phyloP scores from a whole-genome alignment of 1,140 invertebrate species.

The Diprion similis region DNA sequence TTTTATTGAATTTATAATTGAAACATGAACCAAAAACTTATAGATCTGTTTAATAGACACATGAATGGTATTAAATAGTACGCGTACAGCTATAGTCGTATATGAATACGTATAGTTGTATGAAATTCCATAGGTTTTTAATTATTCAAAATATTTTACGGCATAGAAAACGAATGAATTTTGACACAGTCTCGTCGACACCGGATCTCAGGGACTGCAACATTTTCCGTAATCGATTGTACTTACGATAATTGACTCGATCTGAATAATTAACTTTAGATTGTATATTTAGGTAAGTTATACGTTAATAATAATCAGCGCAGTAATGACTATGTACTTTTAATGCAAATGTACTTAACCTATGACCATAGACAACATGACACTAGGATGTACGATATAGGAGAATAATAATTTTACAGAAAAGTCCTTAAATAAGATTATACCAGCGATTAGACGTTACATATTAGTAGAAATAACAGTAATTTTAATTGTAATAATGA shows the following conservation, averaged over 20 bases:
- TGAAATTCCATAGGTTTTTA: not conserved
- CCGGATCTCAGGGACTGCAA: slow-evolving; percentile 1
- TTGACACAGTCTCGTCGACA: not conserved
- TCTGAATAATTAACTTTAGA: too few species aligned
- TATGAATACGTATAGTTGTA: not conserved
- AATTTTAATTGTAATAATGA: slow-evolving; percentile 1
- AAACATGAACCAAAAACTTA: slow-evolving; percentile 2
- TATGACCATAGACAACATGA: slow-evolving; percentile 26
- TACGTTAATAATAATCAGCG: not conserved
- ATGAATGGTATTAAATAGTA: not conserved
- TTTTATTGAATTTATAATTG: not conserved
- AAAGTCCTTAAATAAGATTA: not conserved
- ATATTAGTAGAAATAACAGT: slow-evolving; percentile 9
- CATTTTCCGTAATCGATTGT: not conserved
- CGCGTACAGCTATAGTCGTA: not conserved
- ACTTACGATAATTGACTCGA: too few species aligned
- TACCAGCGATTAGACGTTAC: slow-evolving; percentile 15
- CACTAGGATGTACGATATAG: slow-evolving; percentile 35
- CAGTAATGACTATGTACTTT: slow-evolving; percentile 21
- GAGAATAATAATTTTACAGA: not conserved
- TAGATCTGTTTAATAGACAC: not conserved
- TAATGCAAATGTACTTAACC: not conserved
- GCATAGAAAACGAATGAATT: not conserved
- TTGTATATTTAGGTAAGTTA: too few species aligned
- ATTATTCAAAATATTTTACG: not conserved